Base-by-base conservation (phyloP, 2,888 invertebrate species). In the Beris morrisii region DNA sequence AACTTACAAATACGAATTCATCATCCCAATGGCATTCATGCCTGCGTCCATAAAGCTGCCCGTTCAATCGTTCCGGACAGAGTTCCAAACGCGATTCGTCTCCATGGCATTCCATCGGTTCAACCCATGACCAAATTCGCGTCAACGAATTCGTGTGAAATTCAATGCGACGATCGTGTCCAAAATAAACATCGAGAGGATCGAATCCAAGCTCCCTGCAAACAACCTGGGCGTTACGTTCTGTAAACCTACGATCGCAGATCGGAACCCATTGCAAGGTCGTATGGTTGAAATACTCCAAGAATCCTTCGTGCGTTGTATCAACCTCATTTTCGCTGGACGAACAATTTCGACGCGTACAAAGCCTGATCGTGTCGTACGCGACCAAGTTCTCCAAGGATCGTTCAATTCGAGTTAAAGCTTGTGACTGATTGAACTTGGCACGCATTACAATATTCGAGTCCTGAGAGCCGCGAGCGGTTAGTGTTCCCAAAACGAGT, bases 191-290 rank as follows among this genome's bases (percentile, higher is more conserved):
- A 77, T 96, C 95, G 32, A 95, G 84, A 0, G 92, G 88, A 78
- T 95, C 93, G 74, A 90, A 90, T 7, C 96, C 96, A 53, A 99
- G 81, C 78, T 97, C 94, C 28, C 94, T 85, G 76, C 99, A 99
- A 0, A 97, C 95, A 0, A 98, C 97, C 83, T 96, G 92, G 4
- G 96, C 97, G 77, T 97, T 98, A 73, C 97, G 86, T 78, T 97
- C 95, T 0, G 97, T 97, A 78, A 99, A 99, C 67, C 95, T 86
- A 53, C 86, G 86, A 79, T 99, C 99, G 80, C 99, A 99, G 82
- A 97, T 89, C 0, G 98, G 95, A 44, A 97, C 92, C 95, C 97
- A 97, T 76, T 97, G 97, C 15, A 94, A 83, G 0, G 97, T 96
- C 2, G 99, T 98, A 72, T 86, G 86, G 75, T 99, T 99, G 77